Conservation (phyloP, 2,797 vertebrate genomes). For the Alauda arvensis region DNA sequence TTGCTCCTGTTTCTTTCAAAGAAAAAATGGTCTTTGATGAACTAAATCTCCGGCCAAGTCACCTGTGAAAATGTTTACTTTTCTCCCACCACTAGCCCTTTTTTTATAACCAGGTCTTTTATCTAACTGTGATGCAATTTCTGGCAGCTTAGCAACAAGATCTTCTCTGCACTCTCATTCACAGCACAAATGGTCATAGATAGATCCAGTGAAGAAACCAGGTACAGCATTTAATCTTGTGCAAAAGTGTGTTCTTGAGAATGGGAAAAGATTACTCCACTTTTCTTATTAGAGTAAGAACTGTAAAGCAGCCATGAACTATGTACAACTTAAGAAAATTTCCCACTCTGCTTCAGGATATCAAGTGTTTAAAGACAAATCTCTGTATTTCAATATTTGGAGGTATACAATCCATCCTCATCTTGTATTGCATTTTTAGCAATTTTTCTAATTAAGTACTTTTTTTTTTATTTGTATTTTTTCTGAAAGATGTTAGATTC, state of each 20-base stretch:
- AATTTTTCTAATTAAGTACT: background rate
- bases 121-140: conserved; percentile 7
- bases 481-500: background rate
- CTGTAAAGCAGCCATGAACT: background rate
- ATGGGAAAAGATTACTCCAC: background rate
- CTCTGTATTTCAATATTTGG: background rate
- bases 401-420: background rate
- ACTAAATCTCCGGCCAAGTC: background rate
- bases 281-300: background rate
- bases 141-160: conserved; percentile 12
- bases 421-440: background rate
- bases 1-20: background rate
- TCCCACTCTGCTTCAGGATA: background rate
- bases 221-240: background rate
- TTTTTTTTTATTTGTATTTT: too few species aligned
- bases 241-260: background rate
- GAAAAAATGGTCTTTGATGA: background rate
- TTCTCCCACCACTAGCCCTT: background rate
- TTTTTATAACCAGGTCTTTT: background rate
- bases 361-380: background rate
- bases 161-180: background rate
- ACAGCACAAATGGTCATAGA: background rate
- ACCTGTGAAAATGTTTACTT: conserved; percentile 49
- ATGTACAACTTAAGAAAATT: background rate
- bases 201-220: background rate